Base-by-base conservation (phyloP, 2,888 invertebrate genomes). In the Netelia virgata region DNA sequence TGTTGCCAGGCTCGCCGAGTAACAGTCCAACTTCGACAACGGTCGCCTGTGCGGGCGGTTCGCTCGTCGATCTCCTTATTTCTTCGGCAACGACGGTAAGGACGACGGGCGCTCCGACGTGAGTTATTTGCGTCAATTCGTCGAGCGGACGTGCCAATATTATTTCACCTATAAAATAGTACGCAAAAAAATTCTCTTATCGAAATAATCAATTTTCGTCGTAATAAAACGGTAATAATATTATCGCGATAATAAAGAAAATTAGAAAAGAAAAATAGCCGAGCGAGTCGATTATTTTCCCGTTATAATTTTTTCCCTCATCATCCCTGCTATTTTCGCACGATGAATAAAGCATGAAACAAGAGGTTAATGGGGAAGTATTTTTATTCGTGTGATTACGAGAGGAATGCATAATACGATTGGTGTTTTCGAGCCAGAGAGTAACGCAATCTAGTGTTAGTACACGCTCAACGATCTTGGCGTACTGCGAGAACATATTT, bases 51-150 rank as follows among this genome's bases (percentile, higher is more conserved):
- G 97, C 96, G 86, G 97, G 96, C 11, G 96, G 96, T 88, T 97
- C 97, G 86, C 96, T 95, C 86, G 96, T 95, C 81, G 95, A 95
- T 86, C 96, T 94, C 88, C 97, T 95, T 84, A 98, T 96, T 94
- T 98, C 98, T 93, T 98, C 97, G 2, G 98, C 98, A 70, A 97
- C 96, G 73, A 98, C 96, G 0, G 97, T 97, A 85, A 98, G 95
- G 69, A 97, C 95, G 78, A 98, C 96, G 1, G 98, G 98, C 78
- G 97, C 96, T 72, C 97, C 97, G n/a, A 96, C 96, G 91, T 97
- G 96, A 16, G 97, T 96, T 89, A 97, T 97, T 77, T 97, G 96
- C 76, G 96, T 96, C 87, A 98, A 96, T 91, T 98, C 97, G 88
- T 96, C 96, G 43, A 98, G 94, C 0, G 97, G 97, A 87, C 96